phyloP scores from a whole-genome alignment of 92 coral and sea anemone species.

The Ricordea florida region DNA sequence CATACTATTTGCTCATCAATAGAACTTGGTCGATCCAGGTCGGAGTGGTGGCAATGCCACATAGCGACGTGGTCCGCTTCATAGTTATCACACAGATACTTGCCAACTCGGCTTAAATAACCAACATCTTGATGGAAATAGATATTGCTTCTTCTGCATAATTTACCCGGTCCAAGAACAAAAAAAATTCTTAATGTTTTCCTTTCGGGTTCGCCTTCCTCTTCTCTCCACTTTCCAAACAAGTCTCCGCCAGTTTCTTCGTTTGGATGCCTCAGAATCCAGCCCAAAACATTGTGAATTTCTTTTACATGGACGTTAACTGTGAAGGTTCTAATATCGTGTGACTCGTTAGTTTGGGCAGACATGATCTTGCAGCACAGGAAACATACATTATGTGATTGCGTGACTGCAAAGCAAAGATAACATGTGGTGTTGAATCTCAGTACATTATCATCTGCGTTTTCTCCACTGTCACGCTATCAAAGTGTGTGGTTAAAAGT shows the following conservation, averaged over 20 bases:
- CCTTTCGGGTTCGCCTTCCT: not conserved
- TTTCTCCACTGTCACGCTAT: too few species aligned
- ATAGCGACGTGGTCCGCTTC: not conserved
- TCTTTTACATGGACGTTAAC: not conserved
- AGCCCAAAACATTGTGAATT: not conserved
- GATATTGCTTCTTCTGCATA: not conserved
- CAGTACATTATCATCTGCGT: too few species aligned
- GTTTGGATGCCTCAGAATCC: not conserved
- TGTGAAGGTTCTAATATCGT: not conserved
- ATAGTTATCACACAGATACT: not conserved
- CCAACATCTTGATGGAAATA: slow-evolving; percentile 9
- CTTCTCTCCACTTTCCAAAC: not conserved
- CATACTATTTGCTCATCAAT: not conserved
- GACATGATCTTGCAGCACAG: too few species aligned
- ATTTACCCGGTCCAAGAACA: not conserved
- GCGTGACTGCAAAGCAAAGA: too few species aligned
- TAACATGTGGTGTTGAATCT: too few species aligned
- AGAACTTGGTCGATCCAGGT: not conserved
- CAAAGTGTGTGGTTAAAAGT: too few species aligned
- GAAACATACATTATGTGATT: too few species aligned
- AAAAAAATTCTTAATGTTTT: not conserved
- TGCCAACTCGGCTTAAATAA: not conserved
- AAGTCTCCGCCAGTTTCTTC: slow-evolving; percentile 8
- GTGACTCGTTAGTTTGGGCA: not conserved
- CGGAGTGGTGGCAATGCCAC: slow-evolving; percentile 6